Base-by-base conservation (phyloP, 2,888 invertebrate genomes). In the Diarsia dahlii region DNA sequence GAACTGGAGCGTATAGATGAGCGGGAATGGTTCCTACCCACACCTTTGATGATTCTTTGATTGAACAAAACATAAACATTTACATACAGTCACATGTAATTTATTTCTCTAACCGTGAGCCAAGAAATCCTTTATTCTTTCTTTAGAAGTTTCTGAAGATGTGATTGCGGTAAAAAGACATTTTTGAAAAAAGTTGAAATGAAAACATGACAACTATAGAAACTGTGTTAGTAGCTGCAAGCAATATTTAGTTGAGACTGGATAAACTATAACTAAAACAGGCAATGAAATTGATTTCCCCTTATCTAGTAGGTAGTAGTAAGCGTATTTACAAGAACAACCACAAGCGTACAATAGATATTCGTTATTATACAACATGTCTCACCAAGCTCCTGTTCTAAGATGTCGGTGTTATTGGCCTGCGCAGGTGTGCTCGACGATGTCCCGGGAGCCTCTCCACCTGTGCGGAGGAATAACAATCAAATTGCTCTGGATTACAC, bases 311-410 rank as follows among this genome's bases (percentile, higher is more conserved):
- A 62, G 34, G n/a, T 70, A 72, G 46, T 70, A 62, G 34, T 28
- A 71, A 76, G 65, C 63, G n/a, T 76, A 58, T 63, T 50, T 81
- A 76, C 71, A 80, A 78, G 50, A 60, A 73, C 45, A 66, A 71
- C 82, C 50, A 78, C 74, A 69, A 76, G 62, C 52, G 23, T n/a
- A 70, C 46, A 60, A 28, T 69, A 62, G 20, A 56, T 62, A 66
- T 13, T 71, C 23, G 76, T 76, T 71, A 63, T 64, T 80, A 76
- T 79, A 82, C 75, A 80, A 74, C 76, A 79, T 74, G 72, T 90
- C 96, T 96, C 93, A 96, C 96, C 96, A 88, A 95, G 94, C 87
- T 95, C 95, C 87, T 95, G 94, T 87, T 95, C 96, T 86, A 92
- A 89, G 87, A 95, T 91, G 85, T 94, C 94, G 70, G 90, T 90